phyloP scores from a whole-genome alignment of 2,888 invertebrate genomes.

The Folsomia manolachei region DNA sequence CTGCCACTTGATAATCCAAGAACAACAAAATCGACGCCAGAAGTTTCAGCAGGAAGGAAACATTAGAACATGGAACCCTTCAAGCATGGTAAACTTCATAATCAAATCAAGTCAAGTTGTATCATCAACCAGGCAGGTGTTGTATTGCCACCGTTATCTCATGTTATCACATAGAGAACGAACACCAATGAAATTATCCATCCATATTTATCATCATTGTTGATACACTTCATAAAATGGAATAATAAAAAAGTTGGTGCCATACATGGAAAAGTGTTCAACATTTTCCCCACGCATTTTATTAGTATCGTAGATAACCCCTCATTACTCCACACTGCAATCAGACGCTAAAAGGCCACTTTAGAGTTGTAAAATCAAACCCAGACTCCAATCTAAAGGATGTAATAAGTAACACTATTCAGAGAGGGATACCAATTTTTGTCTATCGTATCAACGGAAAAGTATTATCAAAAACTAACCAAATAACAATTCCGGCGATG shows the following conservation, averaged over 20 bases:
- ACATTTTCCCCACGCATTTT: conserved; percentile 5
- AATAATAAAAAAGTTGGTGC: background rate
- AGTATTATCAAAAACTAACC: no score
- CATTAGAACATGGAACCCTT: conserved; percentile 2
- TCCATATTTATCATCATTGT: background rate
- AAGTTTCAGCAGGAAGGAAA: conserved; percentile 14
- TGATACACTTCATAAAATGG: background rate
- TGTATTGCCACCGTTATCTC: conserved; percentile 9
- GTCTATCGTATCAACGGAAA: no score
- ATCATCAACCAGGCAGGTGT: conserved; percentile 17
- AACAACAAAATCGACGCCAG: conserved; percentile 2
- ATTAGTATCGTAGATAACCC: conserved; percentile 11
- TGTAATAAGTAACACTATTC: background rate
- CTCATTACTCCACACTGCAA: conserved; percentile 7
- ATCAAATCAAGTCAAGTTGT: conserved; percentile 22
- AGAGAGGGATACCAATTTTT: background rate
- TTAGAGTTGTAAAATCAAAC: background rate
- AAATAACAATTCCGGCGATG: background rate
- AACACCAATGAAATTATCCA: conserved; percentile 1
- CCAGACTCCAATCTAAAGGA: background rate
- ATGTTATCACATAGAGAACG: conserved; percentile 1
- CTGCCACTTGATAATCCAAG: background rate
- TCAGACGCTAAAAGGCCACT: background rate
- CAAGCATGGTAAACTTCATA: conserved; percentile 11
- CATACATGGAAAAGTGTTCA: background rate